These are phyloP conservation scores for Campoletis raptor DNA, from an alignment of 2,888 invertebrate genomes.

Conservation along the genomic window DNA sequence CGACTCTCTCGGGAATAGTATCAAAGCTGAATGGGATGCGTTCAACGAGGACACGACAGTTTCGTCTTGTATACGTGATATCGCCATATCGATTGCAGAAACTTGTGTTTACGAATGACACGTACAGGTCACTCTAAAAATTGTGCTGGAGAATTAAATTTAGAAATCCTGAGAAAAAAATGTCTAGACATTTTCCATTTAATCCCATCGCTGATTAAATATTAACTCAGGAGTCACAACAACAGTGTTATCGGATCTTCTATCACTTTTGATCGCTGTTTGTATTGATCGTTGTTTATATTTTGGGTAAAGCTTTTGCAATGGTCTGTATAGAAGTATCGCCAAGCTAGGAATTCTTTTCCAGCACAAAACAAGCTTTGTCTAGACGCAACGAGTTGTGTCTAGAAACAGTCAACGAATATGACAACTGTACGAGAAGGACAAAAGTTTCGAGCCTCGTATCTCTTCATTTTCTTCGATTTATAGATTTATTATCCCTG, in stretches of 20 bases:
- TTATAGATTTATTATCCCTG: constrained; percentile 9
- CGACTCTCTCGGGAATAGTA: not conserved
- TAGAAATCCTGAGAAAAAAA: not conserved
- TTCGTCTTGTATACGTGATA: constrained; percentile 11
- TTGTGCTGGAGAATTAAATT: not conserved
- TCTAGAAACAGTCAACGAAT: constrained; percentile 24
- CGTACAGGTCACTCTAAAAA: not conserved
- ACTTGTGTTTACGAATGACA: not conserved
- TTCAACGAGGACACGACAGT: not conserved
- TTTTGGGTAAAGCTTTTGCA: not conserved
- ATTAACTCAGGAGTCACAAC: not conserved
- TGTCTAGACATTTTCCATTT: not conserved
- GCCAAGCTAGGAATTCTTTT: not conserved
- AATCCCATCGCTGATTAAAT: not conserved
- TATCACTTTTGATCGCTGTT: not conserved
- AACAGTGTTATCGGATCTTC: not conserved
- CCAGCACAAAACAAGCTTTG: constrained; percentile 4
- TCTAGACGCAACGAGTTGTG: constrained; percentile 53
- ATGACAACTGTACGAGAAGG: constrained; percentile 4
- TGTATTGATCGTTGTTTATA: not conserved
- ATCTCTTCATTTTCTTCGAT: constrained; percentile 33
- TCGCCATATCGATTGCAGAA: constrained; percentile 2
- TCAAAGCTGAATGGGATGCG: not conserved
- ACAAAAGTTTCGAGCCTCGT: not conserved
- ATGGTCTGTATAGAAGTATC: not conserved